Evolutionary conservation across 2,797 vertebrate species (phyloP).

Genomic region (Arrhamphus sclerolepis): DNA sequence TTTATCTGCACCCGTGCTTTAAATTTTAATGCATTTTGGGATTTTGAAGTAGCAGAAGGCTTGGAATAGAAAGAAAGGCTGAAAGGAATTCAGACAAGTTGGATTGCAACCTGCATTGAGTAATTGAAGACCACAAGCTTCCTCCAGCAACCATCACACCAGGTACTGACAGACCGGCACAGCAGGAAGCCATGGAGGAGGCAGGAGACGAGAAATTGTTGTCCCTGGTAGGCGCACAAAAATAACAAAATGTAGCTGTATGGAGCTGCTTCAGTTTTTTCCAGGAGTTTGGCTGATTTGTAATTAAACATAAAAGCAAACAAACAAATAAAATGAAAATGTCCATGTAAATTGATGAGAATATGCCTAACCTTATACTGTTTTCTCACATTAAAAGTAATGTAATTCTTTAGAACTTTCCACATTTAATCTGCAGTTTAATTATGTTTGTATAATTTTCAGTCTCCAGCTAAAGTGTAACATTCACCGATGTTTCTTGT

Average conservation of each 20-base stretch:
- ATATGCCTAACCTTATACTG: too few species aligned
- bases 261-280: constrained; percentile 16
- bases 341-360: too few species aligned
- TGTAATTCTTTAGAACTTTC: too few species aligned
- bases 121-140: constrained; percentile 34
- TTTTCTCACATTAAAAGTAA: too few species aligned
- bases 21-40: constrained; percentile 40
- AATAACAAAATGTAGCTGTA: constrained; percentile 25
- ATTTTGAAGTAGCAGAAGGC: constrained; percentile 34
- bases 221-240: constrained; percentile 30
- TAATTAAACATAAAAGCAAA: constrained; percentile 5
- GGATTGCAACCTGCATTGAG: constrained; percentile 42
- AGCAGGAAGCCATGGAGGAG: constrained; percentile 35
- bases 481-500: too few species aligned
- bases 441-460: too few species aligned
- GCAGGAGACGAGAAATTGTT: constrained; percentile 32
- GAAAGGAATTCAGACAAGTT: constrained; percentile 46
- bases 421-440: too few species aligned
- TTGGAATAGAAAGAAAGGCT: constrained; percentile 32
- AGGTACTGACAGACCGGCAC: constrained; percentile 39
- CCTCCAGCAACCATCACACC: constrained; percentile 38
- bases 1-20: constrained; percentile 26
- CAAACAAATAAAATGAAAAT: too few species aligned
- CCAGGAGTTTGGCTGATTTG: constrained; percentile 5
- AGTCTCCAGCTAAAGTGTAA: too few species aligned